Evolutionary conservation across 2,888 invertebrate genomes (phyloP).

Genomic region (Rosalia funebris): DNA sequence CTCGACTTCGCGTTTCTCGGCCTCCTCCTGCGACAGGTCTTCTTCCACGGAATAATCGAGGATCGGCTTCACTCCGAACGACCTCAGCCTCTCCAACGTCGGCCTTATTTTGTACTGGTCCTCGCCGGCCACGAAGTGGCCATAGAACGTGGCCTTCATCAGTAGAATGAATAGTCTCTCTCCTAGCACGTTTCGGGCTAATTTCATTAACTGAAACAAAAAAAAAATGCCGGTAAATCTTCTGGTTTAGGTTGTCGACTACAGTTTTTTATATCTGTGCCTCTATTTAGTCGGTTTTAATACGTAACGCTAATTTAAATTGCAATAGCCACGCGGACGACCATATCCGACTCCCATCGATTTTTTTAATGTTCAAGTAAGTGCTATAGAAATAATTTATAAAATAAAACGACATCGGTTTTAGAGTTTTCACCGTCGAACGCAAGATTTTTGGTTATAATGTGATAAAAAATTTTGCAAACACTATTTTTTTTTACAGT

Average conservation of each 20-base stretch:
- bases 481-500: no score
- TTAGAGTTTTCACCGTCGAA: no score
- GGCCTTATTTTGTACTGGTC: conserved; percentile 89
- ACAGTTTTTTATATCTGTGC: no score
- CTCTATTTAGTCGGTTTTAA: no score
- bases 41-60: conserved; percentile 99
- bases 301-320: background rate
- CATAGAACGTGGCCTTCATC: conserved; percentile 97
- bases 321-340: background rate
- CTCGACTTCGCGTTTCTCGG: conserved; percentile 94
- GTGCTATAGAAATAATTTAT: no score
- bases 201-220: conserved; percentile 81
- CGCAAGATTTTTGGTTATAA: no score
- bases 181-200: conserved; percentile 79
- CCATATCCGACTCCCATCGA: background rate
- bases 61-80: conserved; percentile 98
- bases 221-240: no score
- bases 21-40: conserved; percentile 92
- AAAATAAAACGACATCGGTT: no score
- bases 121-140: conserved; percentile 99
- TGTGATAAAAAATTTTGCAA: no score
- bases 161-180: conserved; percentile 81
- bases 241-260: no score
- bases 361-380: background rate
- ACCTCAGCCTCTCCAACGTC: conserved; percentile 82